Evolutionary conservation across 2,888 invertebrate species (phyloP), one percentile per base, ranked within the genome.

Genomic region (Gerosis bhagava): DNA sequence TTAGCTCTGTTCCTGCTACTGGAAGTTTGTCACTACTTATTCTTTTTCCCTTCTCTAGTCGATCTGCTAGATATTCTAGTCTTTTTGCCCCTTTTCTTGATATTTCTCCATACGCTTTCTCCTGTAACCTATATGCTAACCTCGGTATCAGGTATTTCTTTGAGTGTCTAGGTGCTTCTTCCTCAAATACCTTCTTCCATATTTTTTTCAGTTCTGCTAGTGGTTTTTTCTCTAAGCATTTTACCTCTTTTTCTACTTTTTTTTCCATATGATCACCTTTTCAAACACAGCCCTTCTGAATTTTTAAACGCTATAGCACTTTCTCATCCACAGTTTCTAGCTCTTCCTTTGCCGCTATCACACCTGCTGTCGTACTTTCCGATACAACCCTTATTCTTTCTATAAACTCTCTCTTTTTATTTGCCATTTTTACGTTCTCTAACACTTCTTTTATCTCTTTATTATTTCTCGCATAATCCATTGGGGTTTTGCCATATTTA

Each of bases 101-200:
- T 10, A 34, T 34, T 34, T 34, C 21, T 34, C 34, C 34, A 34
- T 34, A 34, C 21, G 34, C 35, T 35, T 35, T 13, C 8, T 35
- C 35, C 35, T 35, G 35, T 12, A 35, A 21, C 22, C 35, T 35
- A 35, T 35, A 35, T 13, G 35, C 21, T 35, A 35, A 22, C 22
- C 35, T 35, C 8, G 35, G 35, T 35, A 35, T 35, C 35, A 35
- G 35, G 22, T 35, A 35, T 35, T 35, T 35, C 35, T 35, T 35
- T 35, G 35, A 35, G 7, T 35, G 7, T 11, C 13, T 35, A 35
- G 35, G 35, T 6, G 35, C 35, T 13, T 35, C 22, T 35, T 35
- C 35, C 35, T 22, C 35, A 35, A 6, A 35, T 22, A 35, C 35
- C 22, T 35, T 35, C 35, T 35, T 35, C 35, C 35, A 35, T 12